Evolutionary conservation across 1,140 invertebrate species (phyloP).

Genomic region (Idris sp.): DNA sequence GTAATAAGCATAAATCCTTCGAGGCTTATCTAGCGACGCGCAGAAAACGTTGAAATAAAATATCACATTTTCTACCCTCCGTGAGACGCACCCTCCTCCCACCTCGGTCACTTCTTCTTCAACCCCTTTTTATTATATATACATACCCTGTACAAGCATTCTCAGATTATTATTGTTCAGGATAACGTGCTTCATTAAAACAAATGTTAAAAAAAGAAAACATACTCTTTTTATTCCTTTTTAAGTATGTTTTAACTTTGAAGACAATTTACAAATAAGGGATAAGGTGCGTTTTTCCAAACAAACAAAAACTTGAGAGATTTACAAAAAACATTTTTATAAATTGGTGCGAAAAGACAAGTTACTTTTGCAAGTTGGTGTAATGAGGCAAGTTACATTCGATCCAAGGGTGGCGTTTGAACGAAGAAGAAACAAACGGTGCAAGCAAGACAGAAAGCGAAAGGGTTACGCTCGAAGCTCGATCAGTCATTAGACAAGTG

Average conservation of each 20-base stretch:
- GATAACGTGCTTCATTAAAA: conserved; percentile 47
- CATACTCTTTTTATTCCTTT: too few species aligned
- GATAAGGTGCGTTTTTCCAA: too few species aligned
- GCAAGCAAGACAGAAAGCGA: conserved; percentile 54
- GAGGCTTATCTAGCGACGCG: conserved; percentile 76
- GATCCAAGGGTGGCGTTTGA: conserved; percentile 35
- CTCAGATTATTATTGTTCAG: conserved; percentile 53
- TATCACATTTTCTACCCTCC: conserved; percentile 75
- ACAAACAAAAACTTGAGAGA: too few species aligned
- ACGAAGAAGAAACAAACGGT: conserved; percentile 48
- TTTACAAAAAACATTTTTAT: too few species aligned
- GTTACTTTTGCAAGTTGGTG: conserved; percentile 64
- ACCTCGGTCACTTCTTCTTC: conserved; percentile 58
- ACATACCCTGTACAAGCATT: conserved; percentile 28
- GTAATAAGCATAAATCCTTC: conserved; percentile 79
- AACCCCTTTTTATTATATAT: conserved; percentile 39
- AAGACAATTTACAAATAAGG: too few species aligned
- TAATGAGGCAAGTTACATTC: conserved; percentile 73
- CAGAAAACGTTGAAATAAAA: conserved; percentile 78
- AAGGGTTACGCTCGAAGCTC: conserved; percentile 75
- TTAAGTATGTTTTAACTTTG: too few species aligned
- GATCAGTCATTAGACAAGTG: conserved; percentile 80
- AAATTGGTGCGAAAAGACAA: conserved; percentile 23
- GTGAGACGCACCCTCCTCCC: conserved; percentile 44
- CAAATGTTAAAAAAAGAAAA: conserved; percentile 1